Conservation (phyloP, 2,797 vertebrate genomes). For the Meda fulgida region DNA sequence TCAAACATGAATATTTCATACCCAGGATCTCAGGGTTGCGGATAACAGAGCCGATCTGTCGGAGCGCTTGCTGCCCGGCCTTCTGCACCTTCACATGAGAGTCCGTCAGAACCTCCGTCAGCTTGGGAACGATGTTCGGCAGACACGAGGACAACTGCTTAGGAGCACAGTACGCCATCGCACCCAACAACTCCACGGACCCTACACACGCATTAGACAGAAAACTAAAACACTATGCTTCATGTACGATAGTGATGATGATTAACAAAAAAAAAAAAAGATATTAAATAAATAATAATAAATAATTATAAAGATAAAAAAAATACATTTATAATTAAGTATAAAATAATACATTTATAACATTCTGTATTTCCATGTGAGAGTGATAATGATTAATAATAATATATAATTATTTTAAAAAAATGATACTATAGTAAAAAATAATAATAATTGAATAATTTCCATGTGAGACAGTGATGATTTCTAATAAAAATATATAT, state of each 20-base stretch:
- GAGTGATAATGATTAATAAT: not conserved
- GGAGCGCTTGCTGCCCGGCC: conserved; percentile 94
- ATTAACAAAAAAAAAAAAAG: not conserved
- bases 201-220: conserved; percentile 72
- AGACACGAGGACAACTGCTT: conserved; percentile 97
- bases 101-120: conserved; percentile 96
- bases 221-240: not conserved
- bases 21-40: conserved; percentile 98
- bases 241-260: not conserved
- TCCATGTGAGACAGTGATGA: not conserved
- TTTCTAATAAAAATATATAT: not conserved
- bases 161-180: conserved; percentile 97
- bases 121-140: conserved; percentile 97
- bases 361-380: not conserved
- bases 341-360: not conserved
- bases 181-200: conserved; percentile 94
- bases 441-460: not conserved
- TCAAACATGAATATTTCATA: conserved; percentile 64
- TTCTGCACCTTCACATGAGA: conserved; percentile 99
- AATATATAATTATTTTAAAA: not conserved
- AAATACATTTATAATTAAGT: not conserved
- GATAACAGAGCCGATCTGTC: conserved; percentile 97
- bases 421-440: not conserved
- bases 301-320: not conserved
- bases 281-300: not conserved